Evolutionary conservation across 2,888 invertebrate species (phyloP).

Genomic region (Cataglyphis cursor): DNA sequence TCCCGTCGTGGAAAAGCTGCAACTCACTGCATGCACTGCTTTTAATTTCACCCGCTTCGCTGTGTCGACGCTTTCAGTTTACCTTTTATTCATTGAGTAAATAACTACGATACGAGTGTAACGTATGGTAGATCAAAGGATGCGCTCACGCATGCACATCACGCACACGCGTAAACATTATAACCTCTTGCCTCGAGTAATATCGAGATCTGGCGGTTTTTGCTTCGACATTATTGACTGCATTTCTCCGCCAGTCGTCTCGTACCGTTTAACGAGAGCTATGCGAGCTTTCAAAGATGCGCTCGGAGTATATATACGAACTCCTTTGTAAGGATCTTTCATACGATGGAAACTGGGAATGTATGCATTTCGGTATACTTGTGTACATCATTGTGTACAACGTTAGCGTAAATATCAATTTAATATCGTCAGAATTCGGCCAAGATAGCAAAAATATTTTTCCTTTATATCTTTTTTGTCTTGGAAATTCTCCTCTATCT

Average conservation of each 20-base stretch:
- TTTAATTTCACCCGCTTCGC: constrained; percentile 3
- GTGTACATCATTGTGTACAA: not conserved
- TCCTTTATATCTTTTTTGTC: not conserved
- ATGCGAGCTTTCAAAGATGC: constrained; percentile 29
- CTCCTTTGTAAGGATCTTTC: constrained; percentile 28
- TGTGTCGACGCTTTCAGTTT: constrained; percentile 3
- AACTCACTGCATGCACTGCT: not conserved
- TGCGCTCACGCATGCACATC: not conserved
- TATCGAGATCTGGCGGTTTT: constrained; percentile 23
- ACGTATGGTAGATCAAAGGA: not conserved
- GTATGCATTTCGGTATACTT: constrained; percentile 2
- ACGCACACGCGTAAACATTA: not conserved
- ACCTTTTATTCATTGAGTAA: constrained; percentile 12
- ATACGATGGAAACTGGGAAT: constrained; percentile 21
- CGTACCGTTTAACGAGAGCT: constrained; percentile 22
- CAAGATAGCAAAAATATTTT: not conserved
- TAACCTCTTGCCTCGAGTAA: constrained; percentile 18
- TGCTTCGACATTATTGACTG: constrained; percentile 35
- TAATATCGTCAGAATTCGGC: constrained; percentile 1
- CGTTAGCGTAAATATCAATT: constrained; percentile 26
- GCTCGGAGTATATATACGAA: constrained; percentile 24
- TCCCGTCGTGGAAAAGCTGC: not conserved
- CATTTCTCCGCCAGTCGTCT: constrained; percentile 21
- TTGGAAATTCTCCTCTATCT: not conserved
- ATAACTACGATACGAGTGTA: not conserved